These are phyloP conservation scores for Carcharodon carcharias DNA, from an alignment of 2,797 vertebrate species.

Conservation along the genomic window DNA sequence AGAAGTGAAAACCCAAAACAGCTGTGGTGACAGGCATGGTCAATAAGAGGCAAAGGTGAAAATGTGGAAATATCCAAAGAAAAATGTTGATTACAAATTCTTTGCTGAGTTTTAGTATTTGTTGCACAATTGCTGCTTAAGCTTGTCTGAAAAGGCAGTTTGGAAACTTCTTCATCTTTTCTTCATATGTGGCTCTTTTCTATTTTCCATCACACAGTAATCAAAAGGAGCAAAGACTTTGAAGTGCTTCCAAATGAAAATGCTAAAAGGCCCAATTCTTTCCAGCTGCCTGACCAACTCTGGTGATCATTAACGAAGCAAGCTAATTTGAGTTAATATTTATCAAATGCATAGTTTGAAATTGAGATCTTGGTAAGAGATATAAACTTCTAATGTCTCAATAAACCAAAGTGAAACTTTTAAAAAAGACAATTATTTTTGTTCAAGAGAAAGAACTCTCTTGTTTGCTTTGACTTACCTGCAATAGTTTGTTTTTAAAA, in stretches of 20 bases:
- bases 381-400: background rate
- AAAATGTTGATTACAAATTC: background rate
- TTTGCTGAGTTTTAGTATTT: background rate
- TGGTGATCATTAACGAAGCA: conserved; percentile 49
- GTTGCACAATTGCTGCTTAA: background rate
- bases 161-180: conserved; percentile 45
- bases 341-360: conserved; percentile 40
- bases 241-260: conserved; percentile 56
- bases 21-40: background rate
- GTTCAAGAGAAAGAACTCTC: background rate
- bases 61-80: background rate
- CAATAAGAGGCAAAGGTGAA: conserved; percentile 8
- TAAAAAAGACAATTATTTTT: conserved; percentile 6
- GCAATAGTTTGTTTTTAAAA: conserved; percentile 20
- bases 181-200: conserved; percentile 42
- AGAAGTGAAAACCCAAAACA: conserved; percentile 29
- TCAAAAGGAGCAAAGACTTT: conserved; percentile 51
- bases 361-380: background rate
- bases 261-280: conserved; percentile 54
- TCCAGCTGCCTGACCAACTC: conserved; percentile 57
- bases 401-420: background rate
- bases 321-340: conserved; percentile 55
- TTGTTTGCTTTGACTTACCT: background rate
- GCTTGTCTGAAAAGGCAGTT: background rate
- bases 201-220: conserved; percentile 43